Evolutionary conservation across 1,140 invertebrate genomes (phyloP).

Genomic region (Hylyphantes graminicola): DNA sequence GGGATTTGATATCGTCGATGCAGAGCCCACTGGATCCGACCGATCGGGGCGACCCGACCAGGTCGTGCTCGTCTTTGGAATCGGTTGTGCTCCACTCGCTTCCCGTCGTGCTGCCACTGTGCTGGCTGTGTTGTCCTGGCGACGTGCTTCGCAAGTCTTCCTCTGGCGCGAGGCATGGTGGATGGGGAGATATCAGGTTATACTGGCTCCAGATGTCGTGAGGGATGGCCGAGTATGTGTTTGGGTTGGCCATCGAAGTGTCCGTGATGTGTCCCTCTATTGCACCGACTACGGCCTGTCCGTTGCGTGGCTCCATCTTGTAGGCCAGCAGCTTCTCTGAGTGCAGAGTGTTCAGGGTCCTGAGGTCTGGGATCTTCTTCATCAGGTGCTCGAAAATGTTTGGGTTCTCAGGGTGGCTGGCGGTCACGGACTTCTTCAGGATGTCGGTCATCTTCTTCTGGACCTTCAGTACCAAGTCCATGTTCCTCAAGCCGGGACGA

Average conservation of each 20-base stretch:
- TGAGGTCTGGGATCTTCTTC: slow-evolving; percentile 93
- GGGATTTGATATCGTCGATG: slow-evolving; percentile 83
- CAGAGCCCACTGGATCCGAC: slow-evolving; percentile 57
- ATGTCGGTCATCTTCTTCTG: slow-evolving; percentile 87
- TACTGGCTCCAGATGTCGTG: slow-evolving; percentile 52
- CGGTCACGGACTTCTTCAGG: slow-evolving; percentile 82
- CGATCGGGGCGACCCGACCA: slow-evolving; percentile 75
- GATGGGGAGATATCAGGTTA: slow-evolving; percentile 2
- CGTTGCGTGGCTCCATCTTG: slow-evolving; percentile 78
- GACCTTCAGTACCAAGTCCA: slow-evolving; percentile 91
- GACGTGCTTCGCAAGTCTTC: slow-evolving; percentile 49
- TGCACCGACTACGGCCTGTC: slow-evolving; percentile 18
- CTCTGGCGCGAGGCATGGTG: slow-evolving; percentile 22
- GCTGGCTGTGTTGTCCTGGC: slow-evolving; percentile 49
- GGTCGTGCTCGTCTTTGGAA: slow-evolving; percentile 67
- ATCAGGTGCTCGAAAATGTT: slow-evolving; percentile 85
- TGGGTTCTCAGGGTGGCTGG: slow-evolving; percentile 78
- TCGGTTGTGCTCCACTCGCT: slow-evolving; percentile 61
- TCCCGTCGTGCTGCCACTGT: slow-evolving; percentile 41
- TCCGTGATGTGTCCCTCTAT: slow-evolving; percentile 19
- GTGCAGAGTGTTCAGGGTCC: slow-evolving; percentile 94
- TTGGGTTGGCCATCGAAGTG: slow-evolving; percentile 7
- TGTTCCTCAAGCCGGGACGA: slow-evolving; percentile 89
- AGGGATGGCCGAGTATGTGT: slow-evolving; percentile 27
- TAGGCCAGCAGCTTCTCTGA: slow-evolving; percentile 95